Base-by-base conservation (phyloP, 2,113 vertebrate genomes). In the Entelurus aequoreus region DNA sequence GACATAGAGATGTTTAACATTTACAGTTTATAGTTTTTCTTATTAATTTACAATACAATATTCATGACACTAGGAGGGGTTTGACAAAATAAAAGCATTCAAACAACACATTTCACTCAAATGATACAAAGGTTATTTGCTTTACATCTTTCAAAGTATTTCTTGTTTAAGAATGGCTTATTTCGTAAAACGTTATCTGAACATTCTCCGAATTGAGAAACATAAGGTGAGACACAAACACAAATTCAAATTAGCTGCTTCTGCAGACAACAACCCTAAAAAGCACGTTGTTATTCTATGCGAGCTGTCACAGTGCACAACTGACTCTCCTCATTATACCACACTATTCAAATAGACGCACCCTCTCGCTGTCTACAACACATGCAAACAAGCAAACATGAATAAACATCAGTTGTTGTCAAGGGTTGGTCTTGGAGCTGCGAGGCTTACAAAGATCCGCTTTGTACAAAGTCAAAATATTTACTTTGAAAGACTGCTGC, bases 401-500 rank as follows among this genome's bases (percentile, higher is more conserved):
- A 89, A 87, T 88, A 88, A 88, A 90, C 86, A 86, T 83, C 72
- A 86, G 74, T 76, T 83, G 81, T 74, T 82, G 81, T 83, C 48
- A 65, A 76, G 76, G 76, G 81, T 75, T 78, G 75, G 78, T 84
- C 80, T 87, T 81, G 75, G 74, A 83, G 80, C 84, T 42, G 70
- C 28, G 4, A 77, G 81, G 77, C 82, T 85, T 77, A 77, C 80
- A 76, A 79, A 87, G 81, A 90, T 81, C 75, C 69, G 69, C 87
- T 87, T 86, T 85, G 85, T 88, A 84, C 82, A 79, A 81, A 89
- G 81, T 83, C 84, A 88, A 90, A 87, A 90, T 85, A 88, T 88
- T 89, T 88, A 82, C 87, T 89, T 84, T 87, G 75, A 84, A 85
- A 88, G 84, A 84, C 71, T 75, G 85, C 87, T 84, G 86, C 81